Conservation (phyloP, 2,888 invertebrate genomes). For the Orthosia cruda region DNA sequence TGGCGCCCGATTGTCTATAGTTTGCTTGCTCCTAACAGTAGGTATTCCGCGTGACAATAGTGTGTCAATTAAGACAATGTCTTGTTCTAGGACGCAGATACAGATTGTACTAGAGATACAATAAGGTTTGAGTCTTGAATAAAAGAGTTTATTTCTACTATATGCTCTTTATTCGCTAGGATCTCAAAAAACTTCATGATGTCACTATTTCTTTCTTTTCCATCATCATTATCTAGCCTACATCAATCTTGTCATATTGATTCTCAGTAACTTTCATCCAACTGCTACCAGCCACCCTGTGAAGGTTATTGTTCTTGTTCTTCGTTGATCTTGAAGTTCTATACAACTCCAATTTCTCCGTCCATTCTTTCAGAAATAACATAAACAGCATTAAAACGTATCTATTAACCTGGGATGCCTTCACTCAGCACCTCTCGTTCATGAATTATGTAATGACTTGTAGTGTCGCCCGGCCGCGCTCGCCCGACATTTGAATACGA, state of each 20-base stretch:
- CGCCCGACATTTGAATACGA: slow-evolving; percentile 73
- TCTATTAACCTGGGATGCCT: slow-evolving; percentile 87
- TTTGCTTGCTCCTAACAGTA: background rate
- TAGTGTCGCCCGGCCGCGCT: slow-evolving; percentile 44
- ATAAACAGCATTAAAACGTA: slow-evolving; percentile 75
- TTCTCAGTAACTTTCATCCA: no score
- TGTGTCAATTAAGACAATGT: background rate
- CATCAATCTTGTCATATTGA: no score
- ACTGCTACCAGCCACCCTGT: no score
- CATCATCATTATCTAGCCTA: no score
- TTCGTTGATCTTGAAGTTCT: no score
- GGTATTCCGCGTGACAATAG: background rate
- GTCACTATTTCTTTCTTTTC: background rate
- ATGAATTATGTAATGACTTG: slow-evolving; percentile 82
- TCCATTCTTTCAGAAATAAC: slow-evolving; percentile 33
- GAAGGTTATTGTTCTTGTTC: no score
- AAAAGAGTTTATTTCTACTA: no score
- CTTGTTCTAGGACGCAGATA: background rate
- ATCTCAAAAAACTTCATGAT: background rate
- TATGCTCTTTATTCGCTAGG: background rate
- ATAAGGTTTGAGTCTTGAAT: background rate
- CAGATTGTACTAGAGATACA: background rate
- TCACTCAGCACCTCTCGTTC: slow-evolving; percentile 75
- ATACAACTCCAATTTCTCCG: background rate
- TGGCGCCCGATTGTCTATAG: background rate